Base-by-base conservation (phyloP, 2,888 invertebrate genomes). In the Malthinus flaveolus region DNA sequence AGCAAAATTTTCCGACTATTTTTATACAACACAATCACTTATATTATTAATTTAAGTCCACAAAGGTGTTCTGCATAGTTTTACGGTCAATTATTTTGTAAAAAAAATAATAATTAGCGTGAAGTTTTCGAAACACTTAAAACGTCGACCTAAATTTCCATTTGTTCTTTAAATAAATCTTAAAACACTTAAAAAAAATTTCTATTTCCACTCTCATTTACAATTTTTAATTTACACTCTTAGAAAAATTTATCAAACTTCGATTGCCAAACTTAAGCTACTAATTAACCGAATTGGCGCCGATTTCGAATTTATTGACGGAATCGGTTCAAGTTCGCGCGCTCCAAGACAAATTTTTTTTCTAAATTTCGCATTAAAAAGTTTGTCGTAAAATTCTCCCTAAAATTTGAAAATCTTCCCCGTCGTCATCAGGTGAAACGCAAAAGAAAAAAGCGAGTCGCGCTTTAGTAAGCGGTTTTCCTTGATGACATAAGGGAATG, bases 401-500 rank as follows among this genome's bases (percentile, higher is more conserved):
- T 45, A 35, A 58, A 56, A 61, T 60, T 63, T 63, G 54, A 66
- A 65, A 62, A 23, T 23, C 23, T 23, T 23, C 5, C 5, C 23
- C 23, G 5, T 56, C 58, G 56, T 60, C 57, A 61, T 66, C 68
- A 68, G 68, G 67, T 64, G 49, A 57, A 59, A 60, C 63, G 42
- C 62, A 37, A 35, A 64, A 59, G 62, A 65, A 32, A 49, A 42
- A 33, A 48, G 37, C 49, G 58, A 56, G 59, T 67, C 62, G 63
- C 60, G 52, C 59, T 35, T 56, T 53, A 58, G 54, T 59, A 64
- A 62, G 65, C 63, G 49, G 23, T 23, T 50, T 56, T 47, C 57
- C 68, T 66, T 70, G 70, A 70, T 70, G 70, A 70, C 70, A 64
- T 69, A 57, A 64, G 70, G 70, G 70, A 68, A 65, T 66, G 59